Evolutionary conservation across 2,888 invertebrate species (phyloP), one percentile per base, ranked within the genome.

Genomic region (Drosophila mulleri): DNA sequence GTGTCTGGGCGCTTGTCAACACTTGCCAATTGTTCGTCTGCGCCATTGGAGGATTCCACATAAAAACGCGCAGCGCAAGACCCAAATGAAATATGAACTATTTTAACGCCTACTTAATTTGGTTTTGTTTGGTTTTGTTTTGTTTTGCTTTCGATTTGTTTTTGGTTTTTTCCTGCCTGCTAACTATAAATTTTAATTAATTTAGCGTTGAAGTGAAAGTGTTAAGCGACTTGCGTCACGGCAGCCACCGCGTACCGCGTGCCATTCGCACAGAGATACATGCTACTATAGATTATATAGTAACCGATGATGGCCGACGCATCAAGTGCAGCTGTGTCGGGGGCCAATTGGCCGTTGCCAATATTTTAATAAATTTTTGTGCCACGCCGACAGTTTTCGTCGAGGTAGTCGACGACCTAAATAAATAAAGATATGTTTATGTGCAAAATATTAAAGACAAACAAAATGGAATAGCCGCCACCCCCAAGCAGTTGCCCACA

Each of bases 81-180:
- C 58, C 65, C 52, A 84, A 83, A 90, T 91, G 91, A 91, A 91
- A 90, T 92, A 92, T 91, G 90, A 90, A 91, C 92, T 91, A 89
- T 91, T 91, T 91, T 90, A 91, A 92, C 91, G 92, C 91, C 91
- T 85, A 92, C 91, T 91, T 92, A 92, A 91, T 92, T 91, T 91
- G 89, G 89, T 88, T 91, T 87, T 85, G 67, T 67, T 77, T n/a
- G n/a, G n/a, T n/a, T n/a, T n/a, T n/a, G n/a, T n/a, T n/a, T 45
- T 7, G 7, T 14, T 14, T 23, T 45, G 6, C 82, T 84, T 16
- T 23, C 23, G 7, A 81, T 84, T 37, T 0, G 12, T 4, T 14
- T 23, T 7, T 23, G 14, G 2, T 84, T 84, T 37, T 83, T 83
- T 82, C 66, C 75, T 61, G 72, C 77, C 67, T 56, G 62, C 71